Conservation (phyloP, 2,888 invertebrate species). For the Tigriopus californicus region DNA sequence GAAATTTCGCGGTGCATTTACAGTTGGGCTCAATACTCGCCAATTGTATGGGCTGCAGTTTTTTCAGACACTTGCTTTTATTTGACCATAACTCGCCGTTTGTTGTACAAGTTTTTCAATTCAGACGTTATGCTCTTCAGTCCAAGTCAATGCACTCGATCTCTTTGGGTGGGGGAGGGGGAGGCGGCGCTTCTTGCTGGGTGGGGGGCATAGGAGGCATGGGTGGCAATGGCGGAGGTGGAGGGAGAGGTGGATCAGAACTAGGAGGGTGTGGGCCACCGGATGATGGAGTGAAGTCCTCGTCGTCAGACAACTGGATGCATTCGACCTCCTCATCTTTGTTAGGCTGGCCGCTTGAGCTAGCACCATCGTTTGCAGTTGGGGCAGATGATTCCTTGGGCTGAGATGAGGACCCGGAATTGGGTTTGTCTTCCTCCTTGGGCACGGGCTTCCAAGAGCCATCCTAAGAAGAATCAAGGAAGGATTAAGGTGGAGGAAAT, state of each 20-base stretch:
- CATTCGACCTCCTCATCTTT: conserved; percentile 13
- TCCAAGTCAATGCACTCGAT: conserved; percentile 16
- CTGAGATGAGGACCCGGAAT: background rate
- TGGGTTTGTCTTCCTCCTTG: background rate
- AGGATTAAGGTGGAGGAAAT: background rate
- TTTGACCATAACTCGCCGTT: too few relatives aligned
- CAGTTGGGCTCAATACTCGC: too few relatives aligned
- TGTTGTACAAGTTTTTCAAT: background rate
- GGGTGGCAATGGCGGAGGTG: background rate
- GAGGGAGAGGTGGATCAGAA: background rate
- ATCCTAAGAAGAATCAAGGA: background rate
- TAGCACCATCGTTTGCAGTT: background rate
- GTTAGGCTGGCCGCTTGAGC: background rate
- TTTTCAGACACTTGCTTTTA: too few relatives aligned
- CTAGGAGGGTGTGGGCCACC: background rate
- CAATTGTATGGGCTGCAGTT: too few relatives aligned
- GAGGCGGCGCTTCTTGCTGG: background rate
- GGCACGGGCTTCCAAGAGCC: conserved; percentile 15
- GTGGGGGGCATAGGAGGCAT: conserved; percentile 3
- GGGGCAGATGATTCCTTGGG: background rate
- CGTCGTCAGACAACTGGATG: conserved; percentile 15
- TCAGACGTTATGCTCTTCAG: background rate
- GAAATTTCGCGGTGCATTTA: too few relatives aligned
- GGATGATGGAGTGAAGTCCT: background rate
- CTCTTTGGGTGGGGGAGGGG: background rate